Base-by-base conservation (phyloP, 2,888 invertebrate species). In the Adineta ricciae region DNA sequence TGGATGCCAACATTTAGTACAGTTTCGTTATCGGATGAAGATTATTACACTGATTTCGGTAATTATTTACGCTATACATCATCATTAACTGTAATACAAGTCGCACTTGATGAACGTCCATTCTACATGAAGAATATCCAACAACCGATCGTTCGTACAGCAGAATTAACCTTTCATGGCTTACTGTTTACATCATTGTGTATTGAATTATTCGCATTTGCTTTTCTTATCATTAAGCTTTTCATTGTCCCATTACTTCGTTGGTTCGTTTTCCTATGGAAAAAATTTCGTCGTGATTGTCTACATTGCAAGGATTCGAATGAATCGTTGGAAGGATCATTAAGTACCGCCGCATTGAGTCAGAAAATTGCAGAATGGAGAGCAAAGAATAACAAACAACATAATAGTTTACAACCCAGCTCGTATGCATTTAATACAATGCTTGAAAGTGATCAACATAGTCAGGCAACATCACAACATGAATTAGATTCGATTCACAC, bases 121-220 rank as follows among this genome's bases (percentile, higher is more conserved):
- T 78, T 78, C n/a, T 41, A 19, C 16, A 41, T 78, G 38, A 78
- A 78, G n/a, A 78, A 78, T 41, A 78, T 78, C n/a, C 41, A 78
- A 78, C 11, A 78, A 41, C 78, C 78, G 2, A 78, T 78, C 19
- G 78, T 41, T 24, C 38, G 78, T 8, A 38, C 24, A 41, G 41
- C 78, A 24, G 78, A 78, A 78, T 41, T 78, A 38, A 32, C 41
- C 4, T 78, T 78, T 14, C 41, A 78, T 24, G 9, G 11, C 9
- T n/a, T 78, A n/a, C 14, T 78, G 14, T 78, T 78, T 41, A 78
- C 78, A 16, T 41, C 41, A n/a, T 38, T 78, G 24, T 78, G 78
- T 78, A 38, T 78, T n/a, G 78, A 78, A 78, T 11, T 78, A 78
- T 78, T 78, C n/a, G 78, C 24, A 24, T 41, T 78, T 41, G 1